Base-by-base conservation (phyloP, 2,113 vertebrate genomes). In the Anhinga anhinga region DNA sequence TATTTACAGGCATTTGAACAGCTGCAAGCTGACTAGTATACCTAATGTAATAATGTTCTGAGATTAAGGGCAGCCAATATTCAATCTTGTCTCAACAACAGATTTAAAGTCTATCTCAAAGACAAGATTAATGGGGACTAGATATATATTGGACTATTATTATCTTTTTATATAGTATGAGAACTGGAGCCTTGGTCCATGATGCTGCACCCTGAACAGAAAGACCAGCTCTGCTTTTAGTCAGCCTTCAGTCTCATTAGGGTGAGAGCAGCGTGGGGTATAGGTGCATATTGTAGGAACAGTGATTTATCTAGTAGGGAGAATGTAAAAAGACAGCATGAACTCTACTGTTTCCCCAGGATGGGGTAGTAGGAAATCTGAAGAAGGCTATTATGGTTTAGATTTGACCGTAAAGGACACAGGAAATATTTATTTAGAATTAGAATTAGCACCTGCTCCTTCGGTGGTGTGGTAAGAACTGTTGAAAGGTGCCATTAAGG, bases 401-500 rank as follows among this genome's bases (percentile, higher is more conserved):
- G 86, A 91, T 93, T 95, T 96, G 89, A 96, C 95, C 59, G 0
- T 97, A 96, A 98, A 94, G 88, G 94, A 96, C 94, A 98, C 92
- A 97, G 97, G 96, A 98, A 97, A 96, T 98, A 97, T 96, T 98
- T 98, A 98, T 98, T 98, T 98, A 97, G 97, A 93, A 93, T 96
- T 97, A 88, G 95, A 96, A 98, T 97, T 98, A 97, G 95, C 85
- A 94, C 95, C 96, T 98, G 97, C 94, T 97, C 45, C 70, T 95
- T 91, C 14, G 1, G 90, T 91, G 70, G 89, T 74, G 84, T 93
- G 97, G 96, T 94, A 96, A 96, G 90, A 78, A 72, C 70, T 25
- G 71, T 44, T 95, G 84, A 97, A 97, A 98, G 93, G 96, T 97
- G 83, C 93, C 93, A 98, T 98, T 98, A 97, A 97, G 97, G 88